Evolutionary conservation across 2,113 vertebrate species (phyloP), one percentile per base, ranked within the genome.

Genomic region (Pycnonotus jocosus): DNA sequence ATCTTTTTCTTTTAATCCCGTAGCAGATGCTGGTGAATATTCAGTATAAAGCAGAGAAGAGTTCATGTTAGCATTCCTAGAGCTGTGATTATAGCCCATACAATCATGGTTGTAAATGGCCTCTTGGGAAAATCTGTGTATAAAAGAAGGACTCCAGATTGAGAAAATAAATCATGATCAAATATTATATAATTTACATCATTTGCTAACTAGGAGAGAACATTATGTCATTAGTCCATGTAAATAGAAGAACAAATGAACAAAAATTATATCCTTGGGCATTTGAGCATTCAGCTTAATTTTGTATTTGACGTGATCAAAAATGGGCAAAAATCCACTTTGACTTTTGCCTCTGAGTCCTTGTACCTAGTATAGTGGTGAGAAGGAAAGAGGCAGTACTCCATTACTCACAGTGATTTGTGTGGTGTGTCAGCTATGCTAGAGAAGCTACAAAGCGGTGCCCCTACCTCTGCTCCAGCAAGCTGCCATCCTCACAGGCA

Each of bases 1-100:
- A 91, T 95, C 84, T 95, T 95, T 97, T 88, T 93, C 38, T 89
- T 95, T 93, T 96, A 97, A 95, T 97, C 90, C 84, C 76, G 65
- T 51, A 95, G 91, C 97, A 97, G 97, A 97, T 97, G 97, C 81
- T 97, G 71, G 97, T 97, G 96, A 97, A 97, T 97, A 97, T 97
- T 97, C 96, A 97, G 91, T n/a, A 72, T 93, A 91, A 96, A 94
- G 57, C 51, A 91, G 90, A 90, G 92, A 92, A 95, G 81, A 91
- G 88, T 92, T 83, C 86, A 95, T 93, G 92, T 94, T 96, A 96
- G 69, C 88, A 91, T 97, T 96, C 93, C 87, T 94, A 74, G 94
- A 81, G 45, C 95, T 96, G 93, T 61, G 79, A 96, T 97, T 94
- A 92, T 37, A 66, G 64, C 45, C 77, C 86, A 57, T 23, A 71